Evolutionary conservation across 2,113 vertebrate genomes (phyloP), one percentile per base, ranked within the genome.

Genomic region (Indicator maculatus): DNA sequence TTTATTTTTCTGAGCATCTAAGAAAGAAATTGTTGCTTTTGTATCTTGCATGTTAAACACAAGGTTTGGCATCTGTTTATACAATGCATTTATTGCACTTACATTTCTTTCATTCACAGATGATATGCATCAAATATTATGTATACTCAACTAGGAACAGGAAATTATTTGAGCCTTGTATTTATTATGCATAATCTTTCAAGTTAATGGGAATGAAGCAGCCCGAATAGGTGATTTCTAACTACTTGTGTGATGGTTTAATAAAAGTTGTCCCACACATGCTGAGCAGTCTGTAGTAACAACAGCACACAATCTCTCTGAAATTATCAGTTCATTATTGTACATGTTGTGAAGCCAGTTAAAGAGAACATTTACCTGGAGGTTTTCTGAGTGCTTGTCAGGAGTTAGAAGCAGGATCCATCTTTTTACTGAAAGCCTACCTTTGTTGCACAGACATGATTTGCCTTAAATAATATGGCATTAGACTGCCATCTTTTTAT

Each of bases 401-500:
- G 24, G 59, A 79, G 12, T 94, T 86, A 67, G 44, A 87, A 94
- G 92, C 65, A 79, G 44, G 36, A 84, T 81, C 16, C 50, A 16
- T 85, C 50, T 89, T 96, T 94, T 19, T 9, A 93, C 66, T 92
- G 74, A 38, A 86, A 76, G 61, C 63, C 95, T 93, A 84, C 89
- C 38, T 90, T 65, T 93, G 67, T 39, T 92, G 44, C 12, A 12
- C 78, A 96, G 96, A 80, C 61, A 84, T 61, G 30, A 53, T 90
- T 33, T 83, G 12, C 69, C 27, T 75, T 94, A 96, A 93, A 92
- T 81, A 79, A 74, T 75, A 74, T 45, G 59, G 59, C 71, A 76
- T 94, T 89, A 88, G 64, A 90, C 36, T 94, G 65, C 63, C 64
- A 65, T 96, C 38, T 91, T 95, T 90, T 85, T 76, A 79, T 74